Percentiles rank a stretch among this genome's conserved stretches.
Evolutionary conservation across 92 coral and sea anemone species (phyloP).

Genomic region (Bergia puertoricense): DNA sequence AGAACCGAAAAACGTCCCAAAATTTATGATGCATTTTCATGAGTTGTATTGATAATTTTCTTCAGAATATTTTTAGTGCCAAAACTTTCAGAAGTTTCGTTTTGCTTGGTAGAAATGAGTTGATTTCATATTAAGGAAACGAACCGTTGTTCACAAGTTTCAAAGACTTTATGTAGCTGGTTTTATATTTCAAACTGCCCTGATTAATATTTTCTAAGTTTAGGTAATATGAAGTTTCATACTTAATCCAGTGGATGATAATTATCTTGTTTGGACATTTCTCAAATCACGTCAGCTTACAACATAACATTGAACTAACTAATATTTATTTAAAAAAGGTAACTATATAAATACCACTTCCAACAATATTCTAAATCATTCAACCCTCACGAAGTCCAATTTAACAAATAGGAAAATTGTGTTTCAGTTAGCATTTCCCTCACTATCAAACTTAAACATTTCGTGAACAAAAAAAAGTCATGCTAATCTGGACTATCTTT

Average conservation of each 20-base stretch:
- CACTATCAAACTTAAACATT: not conserved
- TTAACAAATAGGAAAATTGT: not conserved
- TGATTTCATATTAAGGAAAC: not conserved
- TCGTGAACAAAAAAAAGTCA: too few relatives aligned
- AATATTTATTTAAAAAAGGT: too few relatives aligned
- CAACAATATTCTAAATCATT: not conserved
- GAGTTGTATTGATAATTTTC: too few relatives aligned
- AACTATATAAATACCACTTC: not conserved
- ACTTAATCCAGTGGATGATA: not conserved
- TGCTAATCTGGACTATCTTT: not conserved
- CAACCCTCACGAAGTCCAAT: not conserved
- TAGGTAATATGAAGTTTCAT: not conserved
- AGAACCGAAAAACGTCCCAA: too few relatives aligned
- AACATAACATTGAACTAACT: too few relatives aligned
- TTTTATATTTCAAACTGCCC: not conserved
- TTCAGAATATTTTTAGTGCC: too few relatives aligned
- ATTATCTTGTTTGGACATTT: too few relatives aligned
- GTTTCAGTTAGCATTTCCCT: not conserved
- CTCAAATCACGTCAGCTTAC: too few relatives aligned
- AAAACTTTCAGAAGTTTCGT: not conserved
- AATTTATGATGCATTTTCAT: too few relatives aligned
- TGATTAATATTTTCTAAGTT: not conserved
- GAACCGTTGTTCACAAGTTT: not conserved
- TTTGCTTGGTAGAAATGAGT: too few relatives aligned
- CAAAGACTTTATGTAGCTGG: not conserved